phyloP scores from a whole-genome alignment of 2,888 invertebrate genomes.

The Criorhina ranunculi region DNA sequence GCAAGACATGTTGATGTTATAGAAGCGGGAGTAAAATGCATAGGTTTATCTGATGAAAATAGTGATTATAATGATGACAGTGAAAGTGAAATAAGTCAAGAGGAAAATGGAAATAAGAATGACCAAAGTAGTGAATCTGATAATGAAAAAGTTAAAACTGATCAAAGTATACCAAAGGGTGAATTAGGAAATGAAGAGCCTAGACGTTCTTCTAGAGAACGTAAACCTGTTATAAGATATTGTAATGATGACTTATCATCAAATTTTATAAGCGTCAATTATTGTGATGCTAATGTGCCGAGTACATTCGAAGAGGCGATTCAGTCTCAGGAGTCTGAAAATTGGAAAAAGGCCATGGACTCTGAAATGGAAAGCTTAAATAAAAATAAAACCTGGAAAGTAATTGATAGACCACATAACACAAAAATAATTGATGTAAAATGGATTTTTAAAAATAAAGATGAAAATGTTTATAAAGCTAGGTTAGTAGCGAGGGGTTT shows the following conservation, averaged over 20 bases:
- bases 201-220: conserved; percentile 7
- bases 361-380: conserved; percentile 46
- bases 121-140: conserved; percentile 1
- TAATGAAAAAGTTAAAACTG: conserved; percentile 5
- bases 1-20: conserved; percentile 21
- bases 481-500: conserved; percentile 68
- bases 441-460: conserved; percentile 79
- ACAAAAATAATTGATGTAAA: conserved; percentile 78
- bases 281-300: conserved; percentile 17
- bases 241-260: conserved; percentile 17
- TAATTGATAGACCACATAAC: no score
- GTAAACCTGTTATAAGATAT: conserved; percentile 1
- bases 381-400: conserved; percentile 80
- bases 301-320: conserved; percentile 10
- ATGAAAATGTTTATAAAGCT: conserved; percentile 78
- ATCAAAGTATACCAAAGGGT: not conserved
- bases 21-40: conserved; percentile 18
- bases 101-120: not conserved
- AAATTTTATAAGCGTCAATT: conserved; percentile 4
- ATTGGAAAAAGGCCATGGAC: conserved; percentile 30
- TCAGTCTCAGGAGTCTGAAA: conserved; percentile 15
- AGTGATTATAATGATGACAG: not conserved
- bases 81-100: conserved; percentile 7
- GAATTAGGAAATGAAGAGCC: not conserved
- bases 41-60: conserved; percentile 9